Percentiles rank a stretch among this genome's conserved stretches.
phyloP scores from a whole-genome alignment of 2,888 invertebrate genomes.

The Sesia apiformis region DNA sequence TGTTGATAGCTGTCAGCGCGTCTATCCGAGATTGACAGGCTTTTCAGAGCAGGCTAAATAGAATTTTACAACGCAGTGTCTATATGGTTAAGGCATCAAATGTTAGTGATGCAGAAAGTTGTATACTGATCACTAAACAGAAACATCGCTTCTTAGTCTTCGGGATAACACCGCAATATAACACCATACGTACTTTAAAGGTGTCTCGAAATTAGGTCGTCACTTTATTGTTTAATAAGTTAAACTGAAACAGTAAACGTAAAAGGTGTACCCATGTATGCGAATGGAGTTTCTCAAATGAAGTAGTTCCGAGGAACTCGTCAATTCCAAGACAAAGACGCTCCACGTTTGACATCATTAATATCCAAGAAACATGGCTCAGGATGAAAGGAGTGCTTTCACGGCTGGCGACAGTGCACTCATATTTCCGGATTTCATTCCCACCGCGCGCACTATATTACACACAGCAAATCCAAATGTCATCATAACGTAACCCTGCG shows the following conservation, averaged over 20 bases:
- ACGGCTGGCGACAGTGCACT: slow-evolving; percentile 35
- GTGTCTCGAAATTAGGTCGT: too few relatives aligned
- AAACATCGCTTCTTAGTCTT: too few relatives aligned
- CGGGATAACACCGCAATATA: too few relatives aligned
- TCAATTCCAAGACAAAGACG: slow-evolving; percentile 37
- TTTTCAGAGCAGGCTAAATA: slow-evolving; percentile 30
- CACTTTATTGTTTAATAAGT: too few relatives aligned
- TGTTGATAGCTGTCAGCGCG: slow-evolving; percentile 40
- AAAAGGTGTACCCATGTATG: too few relatives aligned
- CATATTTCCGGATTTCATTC: slow-evolving; percentile 49
- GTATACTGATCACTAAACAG: too few relatives aligned
- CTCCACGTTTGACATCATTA: slow-evolving; percentile 36
- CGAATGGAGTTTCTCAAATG: not conserved
- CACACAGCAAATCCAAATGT: slow-evolving; percentile 35
- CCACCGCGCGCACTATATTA: slow-evolving; percentile 34
- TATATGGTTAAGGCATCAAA: slow-evolving; percentile 8
- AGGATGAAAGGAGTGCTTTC: slow-evolving; percentile 26
- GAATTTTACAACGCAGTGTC: slow-evolving; percentile 30
- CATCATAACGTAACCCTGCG: slow-evolving; percentile 46
- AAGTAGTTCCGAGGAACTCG: slow-evolving; percentile 5
- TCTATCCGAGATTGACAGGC: slow-evolving; percentile 35
- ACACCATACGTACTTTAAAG: too few relatives aligned
- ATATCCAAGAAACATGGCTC: slow-evolving; percentile 31
- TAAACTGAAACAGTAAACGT: too few relatives aligned
- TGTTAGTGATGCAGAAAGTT: not conserved